Base-by-base conservation (phyloP, 1,140 invertebrate genomes). In the Zaprionus lachaisei region DNA sequence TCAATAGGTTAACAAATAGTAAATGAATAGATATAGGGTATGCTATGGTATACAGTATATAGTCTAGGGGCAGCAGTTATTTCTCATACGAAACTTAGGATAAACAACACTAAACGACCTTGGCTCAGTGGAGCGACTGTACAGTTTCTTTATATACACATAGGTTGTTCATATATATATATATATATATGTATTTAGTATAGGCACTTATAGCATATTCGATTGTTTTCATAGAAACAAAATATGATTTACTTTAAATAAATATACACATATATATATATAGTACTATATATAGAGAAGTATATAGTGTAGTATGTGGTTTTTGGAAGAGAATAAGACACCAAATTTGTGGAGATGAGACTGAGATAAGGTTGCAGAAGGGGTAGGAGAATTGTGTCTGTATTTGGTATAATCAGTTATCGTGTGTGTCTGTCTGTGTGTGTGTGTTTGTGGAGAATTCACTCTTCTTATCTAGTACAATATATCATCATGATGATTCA, bases 201-300 rank as follows among this genome's bases (percentile, higher is more conserved):
- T 87, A 87, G 84, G 84, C 84, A 87, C 84, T 87, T 87, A 87
- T 38, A 47, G 84, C 84, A 81, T 87, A 87, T 87, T 87, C 84
- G 84, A 87, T 87, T 89, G 83, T 87, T 87, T 87, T 89, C 81
- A 89, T 87, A 87, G 83, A 89, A 87, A 89, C 83, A 89, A 87
- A 89, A 73, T 81, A 87, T 83, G n/a, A 72, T 80, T 47, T 76
- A 72, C 41, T 74, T 74, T 77, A 71, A 71, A 66, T 75, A 55
- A 58, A 70, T 69, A 77, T 64, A 73, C 34, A 64, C 37, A 69
- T 61, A 62, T 64, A 31, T 64, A 28, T 31, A 37, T 67, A 51
- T 47, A 57, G 64, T 69, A 75, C 34, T 65, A 67, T 71, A 61
- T 68, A 57, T 51, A 55, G 54, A 58, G 41, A 62, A 26, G 67